Base-by-base conservation (phyloP, 2,888 invertebrate species). In the Drosophila dives region DNA sequence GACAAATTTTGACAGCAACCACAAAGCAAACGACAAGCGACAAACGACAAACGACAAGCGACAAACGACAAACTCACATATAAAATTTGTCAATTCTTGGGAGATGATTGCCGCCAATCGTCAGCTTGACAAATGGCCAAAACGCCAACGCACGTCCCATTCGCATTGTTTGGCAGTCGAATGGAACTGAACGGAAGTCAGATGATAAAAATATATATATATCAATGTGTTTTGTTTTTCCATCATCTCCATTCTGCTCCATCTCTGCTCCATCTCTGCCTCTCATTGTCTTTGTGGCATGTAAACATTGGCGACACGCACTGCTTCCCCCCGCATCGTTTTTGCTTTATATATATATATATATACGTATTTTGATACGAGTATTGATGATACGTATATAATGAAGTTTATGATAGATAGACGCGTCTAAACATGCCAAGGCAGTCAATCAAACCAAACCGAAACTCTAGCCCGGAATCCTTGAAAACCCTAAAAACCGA, bases 121-220 rank as follows among this genome's bases (percentile, higher is more conserved):
- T 72, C 87, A 72, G 65, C 23, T 69, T 80, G 79, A 81, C 79
- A 78, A 78, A 78, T 78, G 51, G 80, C 63, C 80, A 67, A 75
- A 75, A 79, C 70, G 62, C 85, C 85, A 66, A 75, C 75, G 82
- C 90, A 85, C 88, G 90, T 85, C 60, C 58, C 58, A 63, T 65
- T 69, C 74, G 66, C 58, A 75, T 76, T 82, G 86, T 85, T 80
- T 73, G 69, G 17, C 49, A 49, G 26, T 17, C 26, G 49, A 15
- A 49, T 26, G 26, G 26, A 49, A 49, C 17, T 2, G 34, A 53
- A 23, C 53, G 53, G 36, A 54, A 60, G 38, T 68, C 71, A 64
- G 75, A 79, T 89, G 81, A 86, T 86, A 83, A 79, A 86, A 90
- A 86, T 86, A 86, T 86, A 83, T 77, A 86, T 86, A 86, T 86